Percentiles rank a stretch among this genome's conserved stretches.
These are phyloP conservation scores for Drosophila subpulchrella DNA, from an alignment of 1,140 invertebrate genomes.

Conservation along the genomic window DNA sequence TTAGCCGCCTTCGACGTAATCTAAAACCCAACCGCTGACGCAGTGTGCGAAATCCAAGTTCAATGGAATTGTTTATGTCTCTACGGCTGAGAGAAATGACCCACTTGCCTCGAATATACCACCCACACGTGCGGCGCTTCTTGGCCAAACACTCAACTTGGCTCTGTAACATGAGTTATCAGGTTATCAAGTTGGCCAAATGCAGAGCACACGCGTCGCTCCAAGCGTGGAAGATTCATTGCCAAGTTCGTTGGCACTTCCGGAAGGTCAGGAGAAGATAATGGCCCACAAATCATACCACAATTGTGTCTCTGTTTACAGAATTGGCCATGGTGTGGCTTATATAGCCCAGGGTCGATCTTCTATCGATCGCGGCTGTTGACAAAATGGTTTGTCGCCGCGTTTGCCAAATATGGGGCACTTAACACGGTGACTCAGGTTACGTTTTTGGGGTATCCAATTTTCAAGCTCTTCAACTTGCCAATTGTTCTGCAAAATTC, in stretches of 20 bases:
- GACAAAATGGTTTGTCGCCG: conserved; percentile 53
- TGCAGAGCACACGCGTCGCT: conserved; percentile 57
- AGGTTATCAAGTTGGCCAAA: conserved; percentile 36
- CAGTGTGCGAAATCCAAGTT: conserved; percentile 54
- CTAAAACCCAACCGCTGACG: conserved; percentile 37
- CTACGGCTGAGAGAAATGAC: conserved; percentile 32
- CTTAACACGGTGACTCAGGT: conserved; percentile 15
- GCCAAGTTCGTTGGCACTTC: conserved; percentile 77
- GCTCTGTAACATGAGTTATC: conserved; percentile 17
- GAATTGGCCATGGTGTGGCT: conserved; percentile 57
- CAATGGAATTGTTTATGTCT: conserved; percentile 70
- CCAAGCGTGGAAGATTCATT: conserved; percentile 63
- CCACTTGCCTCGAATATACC: conserved; percentile 19
- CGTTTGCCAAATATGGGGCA: conserved; percentile 23
- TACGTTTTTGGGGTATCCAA: background rate
- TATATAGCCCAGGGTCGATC: conserved; percentile 54
- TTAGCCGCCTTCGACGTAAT: conserved; percentile 45
- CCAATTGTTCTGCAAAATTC: background rate
- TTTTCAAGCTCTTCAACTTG: conserved; percentile 18
- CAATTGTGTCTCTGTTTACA: conserved; percentile 41
- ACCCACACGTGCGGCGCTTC: conserved; percentile 41
- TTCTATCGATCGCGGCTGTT: conserved; percentile 33
- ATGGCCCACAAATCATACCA: conserved; percentile 56
- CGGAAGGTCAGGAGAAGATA: conserved; percentile 50
- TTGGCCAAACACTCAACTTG: conserved; percentile 35